Evolutionary conservation across 2,797 vertebrate genomes (phyloP).

Genomic region (Anguilla megastoma): DNA sequence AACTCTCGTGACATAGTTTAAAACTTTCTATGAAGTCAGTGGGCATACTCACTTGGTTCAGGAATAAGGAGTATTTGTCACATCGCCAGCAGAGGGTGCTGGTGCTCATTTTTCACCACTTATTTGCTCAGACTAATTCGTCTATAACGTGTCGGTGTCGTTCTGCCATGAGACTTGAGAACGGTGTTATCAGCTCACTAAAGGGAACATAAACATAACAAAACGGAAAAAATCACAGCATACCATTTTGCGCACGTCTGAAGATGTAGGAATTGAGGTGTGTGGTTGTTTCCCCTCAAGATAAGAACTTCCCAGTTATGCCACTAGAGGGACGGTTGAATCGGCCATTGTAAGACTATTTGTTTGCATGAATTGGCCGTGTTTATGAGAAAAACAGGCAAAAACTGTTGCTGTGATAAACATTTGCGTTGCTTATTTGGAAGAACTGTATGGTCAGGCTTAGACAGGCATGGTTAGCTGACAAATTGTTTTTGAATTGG

Average conservation of each 20-base stretch:
- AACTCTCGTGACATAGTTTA: no score
- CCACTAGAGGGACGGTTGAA: neutral
- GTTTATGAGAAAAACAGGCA: neutral
- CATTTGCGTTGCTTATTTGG: neutral
- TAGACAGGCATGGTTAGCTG: no score
- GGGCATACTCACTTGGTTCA: neutral
- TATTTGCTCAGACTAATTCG: neutral
- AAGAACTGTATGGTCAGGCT: neutral
- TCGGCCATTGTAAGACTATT: neutral
- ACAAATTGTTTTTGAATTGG: no score
- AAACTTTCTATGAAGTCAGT: no score
- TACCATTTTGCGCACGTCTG: neutral
- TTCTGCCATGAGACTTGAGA: neutral
- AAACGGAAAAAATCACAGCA: neutral
- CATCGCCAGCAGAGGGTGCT: neutral
- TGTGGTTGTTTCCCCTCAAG: neutral
- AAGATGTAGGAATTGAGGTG: neutral
- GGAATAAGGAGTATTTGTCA: neutral
- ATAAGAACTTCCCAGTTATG: neutral
- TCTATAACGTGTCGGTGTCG: neutral
- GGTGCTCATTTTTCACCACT: neutral
- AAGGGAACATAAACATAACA: neutral
- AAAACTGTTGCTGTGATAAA: neutral
- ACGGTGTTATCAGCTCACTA: neutral
- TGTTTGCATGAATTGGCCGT: neutral